These are phyloP conservation scores for Lordiphosa collinella DNA, from an alignment of 1,140 invertebrate genomes.

Conservation along the genomic window DNA sequence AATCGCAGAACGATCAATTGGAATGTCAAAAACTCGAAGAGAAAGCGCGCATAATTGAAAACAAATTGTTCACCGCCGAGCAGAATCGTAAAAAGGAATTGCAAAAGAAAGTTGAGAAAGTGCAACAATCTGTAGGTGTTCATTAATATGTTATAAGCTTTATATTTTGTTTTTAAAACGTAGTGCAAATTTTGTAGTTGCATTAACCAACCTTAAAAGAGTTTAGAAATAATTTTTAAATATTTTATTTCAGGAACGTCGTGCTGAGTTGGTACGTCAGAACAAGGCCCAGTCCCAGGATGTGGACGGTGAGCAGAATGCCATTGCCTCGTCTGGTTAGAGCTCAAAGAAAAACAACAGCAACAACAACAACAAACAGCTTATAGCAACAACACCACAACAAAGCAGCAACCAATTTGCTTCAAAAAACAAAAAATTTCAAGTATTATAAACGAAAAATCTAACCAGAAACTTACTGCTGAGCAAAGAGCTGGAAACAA, in stretches of 20 bases:
- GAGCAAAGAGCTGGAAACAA: slow-evolving; percentile 34
- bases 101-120: slow-evolving; percentile 88
- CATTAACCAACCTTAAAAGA: not conserved
- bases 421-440: slow-evolving; percentile 54
- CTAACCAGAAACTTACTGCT: slow-evolving; percentile 20
- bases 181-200: no score
- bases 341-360: slow-evolving; percentile 18
- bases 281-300: slow-evolving; percentile 84
- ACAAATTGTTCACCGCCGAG: slow-evolving; percentile 87
- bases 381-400: slow-evolving; percentile 34
- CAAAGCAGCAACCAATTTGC: slow-evolving; percentile 36
- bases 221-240: not conserved
- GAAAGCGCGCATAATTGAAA: slow-evolving; percentile 85
- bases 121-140: slow-evolving; percentile 88
- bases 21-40: slow-evolving; percentile 84
- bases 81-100: slow-evolving; percentile 89
- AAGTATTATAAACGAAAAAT: slow-evolving; percentile 48
- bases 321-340: slow-evolving; percentile 75
- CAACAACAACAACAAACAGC: slow-evolving; percentile 29
- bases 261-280: slow-evolving; percentile 90
- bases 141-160: slow-evolving; percentile 6
- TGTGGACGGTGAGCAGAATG: slow-evolving; percentile 57
- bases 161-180: slow-evolving; percentile 12
- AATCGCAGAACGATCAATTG: slow-evolving; percentile 82
- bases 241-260: slow-evolving; percentile 85